Evolutionary conservation across 2,113 vertebrate genomes (phyloP).

Genomic region (Callospermophilus lateralis): DNA sequence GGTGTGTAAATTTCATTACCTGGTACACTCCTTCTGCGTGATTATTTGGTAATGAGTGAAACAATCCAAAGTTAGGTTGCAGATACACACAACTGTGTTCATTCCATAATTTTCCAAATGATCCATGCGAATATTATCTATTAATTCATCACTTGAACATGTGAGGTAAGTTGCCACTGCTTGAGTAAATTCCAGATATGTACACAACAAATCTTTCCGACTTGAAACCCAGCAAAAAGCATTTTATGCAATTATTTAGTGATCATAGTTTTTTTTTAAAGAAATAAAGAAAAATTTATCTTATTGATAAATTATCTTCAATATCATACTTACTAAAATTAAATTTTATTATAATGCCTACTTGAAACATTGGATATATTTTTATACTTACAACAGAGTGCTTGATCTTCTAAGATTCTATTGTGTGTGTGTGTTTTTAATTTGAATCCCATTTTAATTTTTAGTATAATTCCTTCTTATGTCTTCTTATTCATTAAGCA

Average conservation of each 20-base stretch:
- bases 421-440: background rate
- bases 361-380: background rate
- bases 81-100: background rate
- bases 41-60: background rate
- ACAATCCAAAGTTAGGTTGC: background rate
- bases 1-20: background rate
- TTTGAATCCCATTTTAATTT: background rate
- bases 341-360: background rate
- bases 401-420: background rate
- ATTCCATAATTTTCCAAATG: background rate
- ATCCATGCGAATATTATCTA: background rate
- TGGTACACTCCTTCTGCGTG: background rate
- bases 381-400: conserved; percentile 21
- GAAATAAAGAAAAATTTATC: background rate
- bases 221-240: background rate
- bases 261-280: background rate
- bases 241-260: background rate
- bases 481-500: conserved; percentile 43
- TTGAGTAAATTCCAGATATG: background rate
- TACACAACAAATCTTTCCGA: background rate
- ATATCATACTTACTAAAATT: background rate
- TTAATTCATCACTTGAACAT: background rate
- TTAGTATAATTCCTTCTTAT: background rate
- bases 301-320: background rate
- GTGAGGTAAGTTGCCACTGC: background rate